Evolutionary conservation across 2,888 invertebrate species (phyloP), one percentile per base, ranked within the genome.

Genomic region (Aporophyla lueneburgensis): DNA sequence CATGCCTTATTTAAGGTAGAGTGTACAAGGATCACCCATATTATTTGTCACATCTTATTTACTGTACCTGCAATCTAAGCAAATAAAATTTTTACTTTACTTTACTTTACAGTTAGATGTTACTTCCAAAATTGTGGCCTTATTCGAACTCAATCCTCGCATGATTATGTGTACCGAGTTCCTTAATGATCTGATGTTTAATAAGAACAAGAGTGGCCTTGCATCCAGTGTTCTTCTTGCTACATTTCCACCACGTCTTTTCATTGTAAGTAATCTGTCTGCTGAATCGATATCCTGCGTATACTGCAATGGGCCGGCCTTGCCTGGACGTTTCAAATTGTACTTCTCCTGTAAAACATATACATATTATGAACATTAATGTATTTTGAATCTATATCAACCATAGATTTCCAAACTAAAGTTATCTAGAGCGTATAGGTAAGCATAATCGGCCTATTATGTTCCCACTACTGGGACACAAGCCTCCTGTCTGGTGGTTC

Each of bases 121-220:
- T 70, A 53, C 21, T 40, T n/a, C n/a, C 6, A 6, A 71, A 53
- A 24, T 33, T 16, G n/a, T 33, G 40, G 6, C 24, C 21, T 10
- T 33, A 24, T 40, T 70, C 51, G 7, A 43, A 16, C 10, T 51
- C 51, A 71, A 10, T 49, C 7, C 10, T 58, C 16, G 6, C 16
- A n/a, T 33, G 71, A 46, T 72, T 71, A 46, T 71, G 43, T 3
- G 3, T 5, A 71, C 46, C 71, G 9, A 71, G 71, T 40, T 19
- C 53, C 27, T 72, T 73, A 46, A 46, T 5, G 9, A 58, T 33
- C 10, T 40, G 10, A 19, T 49, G 72, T 5, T 87, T 62, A 14
- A 84, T 5, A 0, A 92, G 92, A 16, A 87, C 84, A 14, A 93
- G 83, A 1, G 87, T 82, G 1, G 92, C 92, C 43, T 89, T 85